Base-by-base conservation (phyloP, 2,797 vertebrate species). In the Pipistrellus pipistrellus region DNA sequence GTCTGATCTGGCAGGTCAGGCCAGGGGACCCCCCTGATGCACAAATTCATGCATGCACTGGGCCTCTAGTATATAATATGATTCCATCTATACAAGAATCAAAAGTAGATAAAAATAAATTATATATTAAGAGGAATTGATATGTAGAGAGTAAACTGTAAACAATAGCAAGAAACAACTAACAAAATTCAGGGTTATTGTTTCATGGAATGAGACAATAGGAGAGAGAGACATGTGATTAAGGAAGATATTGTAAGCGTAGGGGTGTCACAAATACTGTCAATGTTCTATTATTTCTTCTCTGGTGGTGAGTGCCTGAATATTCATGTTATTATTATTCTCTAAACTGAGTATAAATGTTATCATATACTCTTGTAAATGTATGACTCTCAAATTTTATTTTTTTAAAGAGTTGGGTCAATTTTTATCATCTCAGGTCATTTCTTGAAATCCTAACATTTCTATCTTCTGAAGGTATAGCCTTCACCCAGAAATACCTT, bases 91-190 rank as follows among this genome's bases (percentile, higher is more conserved):
- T 6, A 85, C 6, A 38, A 51, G 25, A 4, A 17, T 27, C 27
- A 90, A 87, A 92, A 88, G 35, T 64, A 91, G 72, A 35, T 38
- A 62, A 59, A 88, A 69, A 64, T 21, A 81, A 94, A 25, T 32
- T 12, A n/a, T 14, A 20, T 88, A 18, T 88, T 73, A 77, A 30
- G 30, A 91, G 41, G 8, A 81, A 73, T 71, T 15, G 17, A 57
- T 10, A 2, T 2, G 10, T 41, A 76, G 23, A 25, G 38, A 6
- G 3, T 35, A 68, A 35, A 82, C 15, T 85, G 15, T 51, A 17
- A 83, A 88, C 41, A 46, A 57, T 21, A 75, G 17, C 48, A 78
- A 90, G 51, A 32, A 41, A 64, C 0, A 2, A 2, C 8, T 53
- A 77, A 73, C 3, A 64, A 84, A 81, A 46, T 66, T 73, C 32